Percentiles rank a stretch among this genome's conserved stretches.
These are phyloP conservation scores for Tachysurus vachellii DNA, from an alignment of 2,113 vertebrate genomes.

Conservation along the genomic window DNA sequence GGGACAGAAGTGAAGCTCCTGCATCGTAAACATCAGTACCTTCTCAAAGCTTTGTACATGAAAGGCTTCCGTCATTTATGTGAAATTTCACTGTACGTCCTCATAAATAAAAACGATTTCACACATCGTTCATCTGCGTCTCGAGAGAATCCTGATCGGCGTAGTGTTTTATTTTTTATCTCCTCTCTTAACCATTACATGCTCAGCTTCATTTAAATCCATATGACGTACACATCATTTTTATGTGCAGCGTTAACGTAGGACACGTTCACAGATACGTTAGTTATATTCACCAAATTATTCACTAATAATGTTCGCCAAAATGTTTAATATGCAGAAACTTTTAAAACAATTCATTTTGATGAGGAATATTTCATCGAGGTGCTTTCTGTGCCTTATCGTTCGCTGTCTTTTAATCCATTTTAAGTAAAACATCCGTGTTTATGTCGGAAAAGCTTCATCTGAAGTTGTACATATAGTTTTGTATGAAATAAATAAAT, in stretches of 20 bases:
- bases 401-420: background rate
- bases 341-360: background rate
- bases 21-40: background rate
- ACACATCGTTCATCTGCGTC: background rate
- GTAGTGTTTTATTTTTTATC: no score
- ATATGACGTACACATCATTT: background rate
- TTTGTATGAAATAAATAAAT: conserved; percentile 44
- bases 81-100: background rate
- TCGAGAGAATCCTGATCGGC: background rate
- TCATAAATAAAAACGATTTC: background rate
- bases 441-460: background rate
- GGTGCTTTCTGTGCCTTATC: background rate
- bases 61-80: background rate
- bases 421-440: background rate
- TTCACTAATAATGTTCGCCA: background rate
- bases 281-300: no score
- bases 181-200: background rate
- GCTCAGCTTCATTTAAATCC: background rate
- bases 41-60: background rate
- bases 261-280: no score
- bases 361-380: background rate
- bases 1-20: background rate
- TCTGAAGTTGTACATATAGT: conserved; percentile 3
- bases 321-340: background rate
- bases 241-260: background rate